Percentiles rank a stretch among this genome's conserved stretches.
Conservation (phyloP, 2,113 vertebrate species). For the Dipodomys ordii region DNA sequence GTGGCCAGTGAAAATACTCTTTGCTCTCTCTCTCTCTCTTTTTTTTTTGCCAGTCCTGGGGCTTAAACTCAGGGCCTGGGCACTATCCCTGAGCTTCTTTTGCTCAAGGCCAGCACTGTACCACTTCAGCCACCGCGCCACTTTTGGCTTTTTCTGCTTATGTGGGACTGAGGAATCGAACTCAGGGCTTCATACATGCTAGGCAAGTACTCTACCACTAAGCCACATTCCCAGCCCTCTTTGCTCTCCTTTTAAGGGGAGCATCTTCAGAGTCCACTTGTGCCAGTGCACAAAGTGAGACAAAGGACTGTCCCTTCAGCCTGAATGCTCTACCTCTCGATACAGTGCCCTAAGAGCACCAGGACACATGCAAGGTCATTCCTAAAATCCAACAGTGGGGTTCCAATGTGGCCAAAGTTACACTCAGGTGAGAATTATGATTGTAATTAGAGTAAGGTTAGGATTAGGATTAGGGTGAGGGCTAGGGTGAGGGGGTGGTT, state of each 20-base stretch:
- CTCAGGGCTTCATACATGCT: too few species aligned
- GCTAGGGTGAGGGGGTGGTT: too few species aligned
- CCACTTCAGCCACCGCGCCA: too few species aligned
- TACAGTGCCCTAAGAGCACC: neutral
- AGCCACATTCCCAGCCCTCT: too few species aligned
- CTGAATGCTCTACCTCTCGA: neutral
- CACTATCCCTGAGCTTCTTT: too few species aligned
- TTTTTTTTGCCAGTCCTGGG: too few species aligned
- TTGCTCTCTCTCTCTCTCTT: neutral
- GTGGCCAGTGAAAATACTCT: neutral
- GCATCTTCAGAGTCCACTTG: constrained; percentile 5
- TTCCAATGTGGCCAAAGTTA: neutral
- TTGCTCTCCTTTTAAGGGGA: neutral
- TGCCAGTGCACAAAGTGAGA: neutral
- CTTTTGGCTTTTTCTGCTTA: too few species aligned
- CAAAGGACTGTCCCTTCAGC: neutral
- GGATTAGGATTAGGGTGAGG: too few species aligned
- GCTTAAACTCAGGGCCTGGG: too few species aligned
- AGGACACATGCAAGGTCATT: neutral
- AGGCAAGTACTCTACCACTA: too few species aligned
- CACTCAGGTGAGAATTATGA: neutral
- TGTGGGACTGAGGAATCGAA: too few species aligned
- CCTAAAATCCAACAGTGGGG: neutral
- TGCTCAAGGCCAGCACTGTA: too few species aligned
- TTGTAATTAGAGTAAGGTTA: neutral